These are phyloP conservation scores for Calephelis nemesis DNA, from an alignment of 1,140 invertebrate genomes.

Conservation along the genomic window DNA sequence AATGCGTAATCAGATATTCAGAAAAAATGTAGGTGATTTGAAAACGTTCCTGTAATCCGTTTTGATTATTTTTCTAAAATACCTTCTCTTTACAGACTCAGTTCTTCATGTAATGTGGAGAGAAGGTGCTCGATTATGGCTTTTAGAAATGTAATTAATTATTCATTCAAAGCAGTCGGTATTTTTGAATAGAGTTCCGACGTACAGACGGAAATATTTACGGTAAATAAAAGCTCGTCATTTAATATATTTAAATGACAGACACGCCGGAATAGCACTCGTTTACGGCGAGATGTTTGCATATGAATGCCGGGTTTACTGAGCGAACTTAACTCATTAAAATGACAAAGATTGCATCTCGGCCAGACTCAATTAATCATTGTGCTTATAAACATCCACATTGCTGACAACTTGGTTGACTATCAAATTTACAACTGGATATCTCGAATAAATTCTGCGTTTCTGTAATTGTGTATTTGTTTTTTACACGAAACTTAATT, in stretches of 20 bases:
- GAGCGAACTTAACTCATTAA: conserved; percentile 40
- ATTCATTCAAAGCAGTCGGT: too few relatives aligned
- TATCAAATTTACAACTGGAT: conserved; percentile 57
- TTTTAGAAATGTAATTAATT: too few relatives aligned
- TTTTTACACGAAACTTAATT: too few relatives aligned
- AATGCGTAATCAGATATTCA: too few relatives aligned
- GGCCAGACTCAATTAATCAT: conserved; percentile 60
- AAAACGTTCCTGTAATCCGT: too few relatives aligned
- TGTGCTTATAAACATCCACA: conserved; percentile 60
- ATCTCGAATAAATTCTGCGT: too few relatives aligned
- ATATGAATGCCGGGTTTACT: conserved; percentile 48
- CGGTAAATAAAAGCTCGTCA: background rate
- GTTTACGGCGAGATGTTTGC: conserved; percentile 47
- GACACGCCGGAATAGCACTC: conserved; percentile 35
- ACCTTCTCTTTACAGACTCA: too few relatives aligned
- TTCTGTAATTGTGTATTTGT: too few relatives aligned
- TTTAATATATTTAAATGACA: conserved; percentile 23
- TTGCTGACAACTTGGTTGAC: conserved; percentile 44
- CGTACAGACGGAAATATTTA: conserved; percentile 17
- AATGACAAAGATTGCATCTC: conserved; percentile 62
- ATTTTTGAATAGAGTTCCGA: conserved; percentile 1
- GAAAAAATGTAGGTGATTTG: too few relatives aligned
- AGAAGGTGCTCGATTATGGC: too few relatives aligned
- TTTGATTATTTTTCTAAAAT: too few relatives aligned
- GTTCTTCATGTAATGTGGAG: too few relatives aligned